phyloP scores from a whole-genome alignment of 2,888 invertebrate species.

The Idaea straminata region DNA sequence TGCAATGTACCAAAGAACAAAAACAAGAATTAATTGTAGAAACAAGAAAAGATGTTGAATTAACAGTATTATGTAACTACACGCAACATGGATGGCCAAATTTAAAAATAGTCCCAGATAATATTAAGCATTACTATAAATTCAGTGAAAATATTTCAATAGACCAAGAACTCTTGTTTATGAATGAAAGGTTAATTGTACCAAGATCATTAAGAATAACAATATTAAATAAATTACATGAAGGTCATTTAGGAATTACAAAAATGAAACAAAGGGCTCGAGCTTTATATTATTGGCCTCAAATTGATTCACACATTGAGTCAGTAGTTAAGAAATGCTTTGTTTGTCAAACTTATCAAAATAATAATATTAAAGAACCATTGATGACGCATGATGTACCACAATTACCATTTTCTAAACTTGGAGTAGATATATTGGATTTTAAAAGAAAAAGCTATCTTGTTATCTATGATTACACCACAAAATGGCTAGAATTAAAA shows the following conservation, averaged over 20 bases:
- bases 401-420: constrained; percentile 22
- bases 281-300: constrained; percentile 40
- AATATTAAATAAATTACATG: constrained; percentile 31
- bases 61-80: too few relatives aligned
- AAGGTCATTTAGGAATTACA: constrained; percentile 36
- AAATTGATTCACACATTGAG: constrained; percentile 36
- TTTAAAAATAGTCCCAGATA: too few relatives aligned
- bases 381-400: constrained; percentile 19
- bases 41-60: too few relatives aligned
- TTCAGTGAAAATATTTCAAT: too few relatives aligned
- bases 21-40: too few relatives aligned
- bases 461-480: constrained; percentile 11
- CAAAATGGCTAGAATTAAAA: constrained; percentile 17
- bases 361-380: constrained; percentile 24
- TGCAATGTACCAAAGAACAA: too few relatives aligned
- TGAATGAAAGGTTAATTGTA: constrained; percentile 8
- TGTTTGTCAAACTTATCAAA: constrained; percentile 28
- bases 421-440: constrained; percentile 25
- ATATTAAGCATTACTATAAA: too few relatives aligned
- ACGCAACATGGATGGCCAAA: too few relatives aligned
- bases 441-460: constrained; percentile 18
- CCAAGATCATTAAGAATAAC: too few relatives aligned
- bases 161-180: too few relatives aligned
- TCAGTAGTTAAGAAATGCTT: constrained; percentile 22
- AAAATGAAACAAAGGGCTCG: constrained; percentile 32